Conservation (phyloP, 2,888 invertebrate genomes). For the Barypeithes pellucidus region DNA sequence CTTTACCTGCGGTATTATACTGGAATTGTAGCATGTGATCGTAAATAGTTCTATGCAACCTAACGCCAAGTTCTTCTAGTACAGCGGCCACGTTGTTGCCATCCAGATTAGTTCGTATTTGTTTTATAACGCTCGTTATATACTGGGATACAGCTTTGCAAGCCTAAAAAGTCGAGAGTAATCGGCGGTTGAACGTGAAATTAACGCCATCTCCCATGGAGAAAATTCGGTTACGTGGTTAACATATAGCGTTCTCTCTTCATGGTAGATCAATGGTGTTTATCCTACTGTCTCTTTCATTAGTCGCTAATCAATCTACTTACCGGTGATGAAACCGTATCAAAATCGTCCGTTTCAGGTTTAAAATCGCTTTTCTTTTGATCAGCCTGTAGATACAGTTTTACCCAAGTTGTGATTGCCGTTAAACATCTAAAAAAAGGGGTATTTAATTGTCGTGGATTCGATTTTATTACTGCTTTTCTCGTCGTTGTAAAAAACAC, state of each 20-base stretch:
- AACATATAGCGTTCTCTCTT: too few relatives aligned
- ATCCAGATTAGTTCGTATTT: constrained; percentile 88
- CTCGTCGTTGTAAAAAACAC: too few relatives aligned
- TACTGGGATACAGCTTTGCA: constrained; percentile 89
- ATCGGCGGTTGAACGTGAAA: not conserved
- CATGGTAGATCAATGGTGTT: too few relatives aligned
- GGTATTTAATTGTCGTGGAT: too few relatives aligned
- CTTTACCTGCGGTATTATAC: constrained; percentile 90
- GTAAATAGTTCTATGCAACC: constrained; percentile 94
- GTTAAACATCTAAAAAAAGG: constrained; percentile 78
- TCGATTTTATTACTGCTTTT: too few relatives aligned
- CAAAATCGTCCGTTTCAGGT: constrained; percentile 86
- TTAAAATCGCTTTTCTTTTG: constrained; percentile 97
- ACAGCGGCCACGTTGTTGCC: constrained; percentile 93
- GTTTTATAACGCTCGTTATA: constrained; percentile 82
- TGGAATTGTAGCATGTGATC: constrained; percentile 96
- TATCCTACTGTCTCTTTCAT: too few relatives aligned
- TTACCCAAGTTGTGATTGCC: constrained; percentile 93
- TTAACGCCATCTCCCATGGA: too few relatives aligned
- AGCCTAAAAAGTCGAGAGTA: constrained; percentile 74
- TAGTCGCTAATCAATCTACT: too few relatives aligned
- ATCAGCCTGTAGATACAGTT: constrained; percentile 89
- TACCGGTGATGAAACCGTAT: constrained; percentile 89
- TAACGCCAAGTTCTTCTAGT: constrained; percentile 89
- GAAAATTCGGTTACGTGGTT: too few relatives aligned